Evolutionary conservation across 1,140 invertebrate species (phyloP), one percentile per base, ranked within the genome.

Genomic region (Ostrea denselamellosa): DNA sequence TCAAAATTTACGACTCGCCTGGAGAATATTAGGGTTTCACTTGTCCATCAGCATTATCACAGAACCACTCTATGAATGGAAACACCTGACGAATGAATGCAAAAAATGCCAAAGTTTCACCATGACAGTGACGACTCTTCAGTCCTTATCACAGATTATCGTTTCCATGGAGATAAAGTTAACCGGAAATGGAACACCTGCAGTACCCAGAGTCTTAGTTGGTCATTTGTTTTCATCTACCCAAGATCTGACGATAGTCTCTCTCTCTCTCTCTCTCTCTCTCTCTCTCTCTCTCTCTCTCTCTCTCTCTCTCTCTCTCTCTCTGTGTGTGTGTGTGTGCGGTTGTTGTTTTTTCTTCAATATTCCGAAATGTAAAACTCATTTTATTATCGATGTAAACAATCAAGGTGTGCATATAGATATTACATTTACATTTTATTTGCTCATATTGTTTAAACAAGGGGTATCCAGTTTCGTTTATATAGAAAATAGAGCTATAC

Each of bases 111-210:
- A 1, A 44, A 62, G 58, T 14, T 14, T 62, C 10, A 17, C 14
- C 58, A n/a, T 7, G 9, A 62, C 58, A 0, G 12, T 17, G 58
- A 62, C 58, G 14, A 62, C 58, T 62, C 58, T 19, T 62, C 58
- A n/a, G 14, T 62, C 58, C 58, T 62, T 62, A 62, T 62, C 58
- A 19, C 58, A 62, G n/a, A 62, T 62, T 62, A n/a, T 62, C n/a
- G 58, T 62, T 62, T 14, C 58, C 58, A 62, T 62, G 58, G 58
- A 12, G 14, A 62, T n/a, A 44, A 17, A 62, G 58, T 17, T 62
- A 62, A 19, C 58, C n/a, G 58, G 4, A 62, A 19, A n/a, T 62
- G 58, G n/a, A 62, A 62, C 58, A 62, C 58, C 58, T 62, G 58
- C 58, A 62, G 58, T 19, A 14, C 17, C 58, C n/a, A n/a, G 58